Percentiles rank a stretch among this genome's conserved stretches.
These are phyloP conservation scores for Lithosia quadra DNA, from an alignment of 2,888 invertebrate genomes.

Conservation along the genomic window DNA sequence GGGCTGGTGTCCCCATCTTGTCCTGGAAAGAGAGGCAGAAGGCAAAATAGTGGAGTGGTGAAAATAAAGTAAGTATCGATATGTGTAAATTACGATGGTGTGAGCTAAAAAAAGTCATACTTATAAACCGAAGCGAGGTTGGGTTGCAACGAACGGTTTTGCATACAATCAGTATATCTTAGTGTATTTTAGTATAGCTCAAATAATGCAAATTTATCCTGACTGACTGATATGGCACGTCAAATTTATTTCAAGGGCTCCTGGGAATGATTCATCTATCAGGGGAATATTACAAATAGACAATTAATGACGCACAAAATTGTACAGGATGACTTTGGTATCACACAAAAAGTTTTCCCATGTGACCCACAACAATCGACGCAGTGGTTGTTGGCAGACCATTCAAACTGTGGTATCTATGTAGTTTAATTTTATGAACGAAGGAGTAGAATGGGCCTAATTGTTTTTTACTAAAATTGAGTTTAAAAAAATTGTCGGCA, in stretches of 20 bases:
- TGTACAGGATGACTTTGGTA: neutral
- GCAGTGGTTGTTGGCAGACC: constrained; percentile 12
- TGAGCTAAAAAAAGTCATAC: too few species aligned
- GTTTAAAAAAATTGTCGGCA: too few species aligned
- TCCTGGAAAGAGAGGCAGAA: too few species aligned
- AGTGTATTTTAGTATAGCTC: neutral
- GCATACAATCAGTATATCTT: neutral
- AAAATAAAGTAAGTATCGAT: too few species aligned
- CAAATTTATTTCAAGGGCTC: neutral
- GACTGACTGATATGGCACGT: neutral
- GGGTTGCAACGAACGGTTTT: too few species aligned
- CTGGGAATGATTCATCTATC: neutral
- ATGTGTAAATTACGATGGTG: too few species aligned
- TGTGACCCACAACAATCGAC: constrained; percentile 3
- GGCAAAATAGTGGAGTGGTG: too few species aligned
- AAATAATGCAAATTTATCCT: neutral
- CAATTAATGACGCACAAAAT: neutral
- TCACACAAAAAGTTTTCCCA: constrained; percentile 12
- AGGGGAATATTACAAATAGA: neutral
- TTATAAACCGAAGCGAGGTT: too few species aligned
- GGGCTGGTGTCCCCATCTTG: too few species aligned
- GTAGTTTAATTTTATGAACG: neutral
- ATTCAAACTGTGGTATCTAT: constrained; percentile 1
- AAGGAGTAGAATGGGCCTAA: too few species aligned
- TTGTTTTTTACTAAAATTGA: too few species aligned